phyloP scores from a whole-genome alignment of 1,140 invertebrate species.

The Magallana angulata region DNA sequence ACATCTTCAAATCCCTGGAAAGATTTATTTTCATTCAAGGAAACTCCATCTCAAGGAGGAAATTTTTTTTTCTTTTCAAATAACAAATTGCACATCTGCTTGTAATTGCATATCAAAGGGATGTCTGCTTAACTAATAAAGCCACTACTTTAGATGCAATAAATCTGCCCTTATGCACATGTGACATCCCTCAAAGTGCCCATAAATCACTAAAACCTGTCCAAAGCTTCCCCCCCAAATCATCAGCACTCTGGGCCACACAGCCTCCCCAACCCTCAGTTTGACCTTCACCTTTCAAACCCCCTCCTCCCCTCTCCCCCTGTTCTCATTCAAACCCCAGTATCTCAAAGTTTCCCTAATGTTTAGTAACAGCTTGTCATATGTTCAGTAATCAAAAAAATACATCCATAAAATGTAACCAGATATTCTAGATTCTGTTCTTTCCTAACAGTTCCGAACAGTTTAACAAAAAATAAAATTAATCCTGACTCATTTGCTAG shows the following conservation, averaged over 20 bases:
- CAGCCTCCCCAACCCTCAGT: background rate
- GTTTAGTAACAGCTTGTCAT: background rate
- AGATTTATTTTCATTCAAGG: no score
- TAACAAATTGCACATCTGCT: constrained; percentile 17
- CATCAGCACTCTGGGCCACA: background rate
- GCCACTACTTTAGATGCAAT: constrained; percentile 26
- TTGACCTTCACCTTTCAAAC: background rate
- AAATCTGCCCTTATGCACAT: constrained; percentile 29
- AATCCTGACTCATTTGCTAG: background rate
- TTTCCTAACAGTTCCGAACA: background rate
- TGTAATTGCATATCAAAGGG: constrained; percentile 19
- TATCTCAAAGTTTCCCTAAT: background rate
- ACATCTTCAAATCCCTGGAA: no score
- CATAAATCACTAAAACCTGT: constrained; percentile 10
- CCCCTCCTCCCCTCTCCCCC: background rate
- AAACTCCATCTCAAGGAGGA: background rate
- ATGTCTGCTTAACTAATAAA: constrained; percentile 13
- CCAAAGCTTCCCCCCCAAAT: background rate
- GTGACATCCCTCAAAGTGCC: constrained; percentile 27
- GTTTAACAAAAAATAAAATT: no score
- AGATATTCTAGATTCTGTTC: background rate
- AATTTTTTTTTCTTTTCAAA: background rate
- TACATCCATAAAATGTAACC: background rate
- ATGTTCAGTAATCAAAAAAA: constrained; percentile 1
- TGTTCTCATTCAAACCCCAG: background rate